Conservation (phyloP, 2,888 invertebrate genomes). For the Sinohyriopsis cumingii region DNA sequence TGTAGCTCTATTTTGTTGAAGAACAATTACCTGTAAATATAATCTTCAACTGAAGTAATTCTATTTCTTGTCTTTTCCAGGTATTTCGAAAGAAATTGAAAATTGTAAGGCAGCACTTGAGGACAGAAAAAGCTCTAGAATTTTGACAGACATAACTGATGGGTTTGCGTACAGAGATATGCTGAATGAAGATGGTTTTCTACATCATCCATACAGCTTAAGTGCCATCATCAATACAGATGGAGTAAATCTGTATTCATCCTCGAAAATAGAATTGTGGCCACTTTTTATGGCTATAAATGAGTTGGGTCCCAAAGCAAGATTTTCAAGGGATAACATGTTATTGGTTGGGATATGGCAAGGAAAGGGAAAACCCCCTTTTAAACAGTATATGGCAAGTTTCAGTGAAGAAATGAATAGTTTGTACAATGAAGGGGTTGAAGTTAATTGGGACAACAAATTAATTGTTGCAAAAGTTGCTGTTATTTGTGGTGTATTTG, state of each 20-base stretch:
- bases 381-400: slow-evolving; percentile 11
- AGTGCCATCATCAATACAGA: slow-evolving; percentile 28
- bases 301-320: too few relatives aligned
- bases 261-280: too few relatives aligned
- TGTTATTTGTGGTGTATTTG: slow-evolving; percentile 22
- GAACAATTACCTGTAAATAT: neutral
- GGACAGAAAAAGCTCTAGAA: slow-evolving; percentile 5
- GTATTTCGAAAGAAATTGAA: slow-evolving; percentile 9
- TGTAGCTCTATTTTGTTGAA: neutral
- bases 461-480: slow-evolving; percentile 17
- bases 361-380: slow-evolving; percentile 23
- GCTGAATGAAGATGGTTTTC: slow-evolving; percentile 11
- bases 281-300: too few relatives aligned
- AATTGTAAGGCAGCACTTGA: slow-evolving; percentile 3
- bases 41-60: slow-evolving; percentile 3
- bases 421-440: slow-evolving; percentile 20
- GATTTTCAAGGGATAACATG: slow-evolving; percentile 21
- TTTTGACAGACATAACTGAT: slow-evolving; percentile 22
- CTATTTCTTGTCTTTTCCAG: slow-evolving; percentile 8
- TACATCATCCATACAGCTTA: slow-evolving; percentile 9
- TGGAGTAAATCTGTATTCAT: too few relatives aligned
- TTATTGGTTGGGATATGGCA: slow-evolving; percentile 28
- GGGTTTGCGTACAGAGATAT: slow-evolving; percentile 16
- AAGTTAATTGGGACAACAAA: slow-evolving; percentile 6
- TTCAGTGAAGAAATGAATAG: slow-evolving; percentile 11